Evolutionary conservation across 2,888 invertebrate genomes (phyloP).

Genomic region (Allolobophora icterica): DNA sequence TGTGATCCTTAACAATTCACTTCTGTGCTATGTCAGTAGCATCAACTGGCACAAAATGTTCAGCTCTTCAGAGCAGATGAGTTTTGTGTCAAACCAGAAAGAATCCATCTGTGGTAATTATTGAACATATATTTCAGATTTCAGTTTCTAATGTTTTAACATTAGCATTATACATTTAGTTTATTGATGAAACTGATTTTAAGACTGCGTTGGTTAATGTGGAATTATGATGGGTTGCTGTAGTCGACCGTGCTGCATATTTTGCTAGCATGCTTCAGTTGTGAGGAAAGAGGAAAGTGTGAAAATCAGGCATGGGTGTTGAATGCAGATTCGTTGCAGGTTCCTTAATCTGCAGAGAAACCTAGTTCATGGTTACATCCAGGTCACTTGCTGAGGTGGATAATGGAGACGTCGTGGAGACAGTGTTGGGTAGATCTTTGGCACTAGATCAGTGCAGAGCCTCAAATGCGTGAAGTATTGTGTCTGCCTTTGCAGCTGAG

Average conservation of each 20-base stretch:
- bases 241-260: neutral
- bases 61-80: constrained; percentile 19
- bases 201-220: neutral
- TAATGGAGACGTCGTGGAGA: no score
- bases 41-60: constrained; percentile 52
- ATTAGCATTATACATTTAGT: neutral
- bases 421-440: no score
- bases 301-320: neutral
- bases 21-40: constrained; percentile 81
- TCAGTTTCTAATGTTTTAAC: neutral
- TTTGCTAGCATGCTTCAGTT: neutral
- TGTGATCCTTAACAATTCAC: constrained; percentile 83
- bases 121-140: neutral
- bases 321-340: no score
- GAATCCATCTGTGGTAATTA: constrained; percentile 29
- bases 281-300: neutral
- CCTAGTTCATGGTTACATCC: no score
- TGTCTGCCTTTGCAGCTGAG: no score
- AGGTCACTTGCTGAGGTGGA: no score
- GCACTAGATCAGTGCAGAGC: no score
- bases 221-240: neutral
- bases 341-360: no score
- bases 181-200: neutral
- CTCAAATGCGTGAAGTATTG: no score
- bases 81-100: neutral